Conservation (phyloP, 2,113 vertebrate species). For the Nyctereutes procyonoides region DNA sequence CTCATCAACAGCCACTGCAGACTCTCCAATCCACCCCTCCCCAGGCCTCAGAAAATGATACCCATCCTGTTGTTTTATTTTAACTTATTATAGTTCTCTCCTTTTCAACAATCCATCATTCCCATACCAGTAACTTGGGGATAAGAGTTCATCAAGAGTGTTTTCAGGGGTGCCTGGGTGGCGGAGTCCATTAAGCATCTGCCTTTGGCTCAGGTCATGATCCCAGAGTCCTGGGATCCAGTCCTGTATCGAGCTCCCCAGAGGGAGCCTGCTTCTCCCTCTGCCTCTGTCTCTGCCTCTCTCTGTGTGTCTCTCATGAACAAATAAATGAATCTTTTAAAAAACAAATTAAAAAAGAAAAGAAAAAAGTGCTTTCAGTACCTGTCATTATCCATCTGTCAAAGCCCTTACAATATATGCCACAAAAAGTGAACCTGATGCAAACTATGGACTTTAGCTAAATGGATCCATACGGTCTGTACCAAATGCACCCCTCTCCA, state of each 20-base stretch:
- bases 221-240: no score
- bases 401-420: not conserved
- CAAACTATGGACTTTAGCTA: not conserved
- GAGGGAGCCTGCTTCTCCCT: no score
- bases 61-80: not conserved
- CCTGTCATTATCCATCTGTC: not conserved
- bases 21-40: not conserved
- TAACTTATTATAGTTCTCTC: not conserved
- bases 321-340: no score
- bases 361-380: not conserved
- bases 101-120: not conserved
- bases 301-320: no score
- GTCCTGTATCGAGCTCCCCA: no score
- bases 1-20: not conserved
- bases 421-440: not conserved
- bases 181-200: no score
- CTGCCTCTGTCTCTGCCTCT: no score
- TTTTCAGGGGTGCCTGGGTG: not conserved
- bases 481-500: not conserved
- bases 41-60: not conserved
- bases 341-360: no score
- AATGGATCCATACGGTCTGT: not conserved
- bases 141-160: not conserved
- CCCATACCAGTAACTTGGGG: not conserved
- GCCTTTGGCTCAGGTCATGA: no score